Percentiles rank a stretch among this genome's conserved stretches.
Evolutionary conservation across 1,140 invertebrate species (phyloP).

Genomic region (Drosophila rhopaloa): DNA sequence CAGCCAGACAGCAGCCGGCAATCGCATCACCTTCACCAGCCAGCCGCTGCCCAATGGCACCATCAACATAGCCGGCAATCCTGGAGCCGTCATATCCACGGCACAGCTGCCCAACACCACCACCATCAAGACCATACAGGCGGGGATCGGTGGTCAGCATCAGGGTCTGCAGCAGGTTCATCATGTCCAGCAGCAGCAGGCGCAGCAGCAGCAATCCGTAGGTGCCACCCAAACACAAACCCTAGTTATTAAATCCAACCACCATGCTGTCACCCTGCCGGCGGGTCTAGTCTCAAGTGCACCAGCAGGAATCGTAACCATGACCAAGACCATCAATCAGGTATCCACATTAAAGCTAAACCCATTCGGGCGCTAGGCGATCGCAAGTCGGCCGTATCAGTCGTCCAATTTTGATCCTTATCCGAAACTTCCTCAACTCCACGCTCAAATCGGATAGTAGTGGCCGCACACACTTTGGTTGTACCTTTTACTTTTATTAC

Average conservation of each 20-base stretch:
- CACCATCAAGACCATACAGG: conserved; percentile 85
- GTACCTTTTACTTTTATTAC: conserved; percentile 1
- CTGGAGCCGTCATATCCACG: conserved; percentile 73
- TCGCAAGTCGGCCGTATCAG: conserved; percentile 23
- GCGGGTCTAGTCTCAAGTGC: conserved; percentile 84
- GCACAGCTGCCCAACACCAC: conserved; percentile 83
- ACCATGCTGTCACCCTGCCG: conserved; percentile 84
- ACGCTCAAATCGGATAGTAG: conserved; percentile 27
- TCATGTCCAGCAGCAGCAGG: conserved; percentile 59
- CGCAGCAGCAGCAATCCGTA: conserved; percentile 79
- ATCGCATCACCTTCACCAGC: conserved; percentile 85
- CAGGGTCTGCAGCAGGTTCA: conserved; percentile 67
- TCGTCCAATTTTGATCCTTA: conserved; percentile 21
- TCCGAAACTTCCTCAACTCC: conserved; percentile 8
- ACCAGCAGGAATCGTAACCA: conserved; percentile 84
- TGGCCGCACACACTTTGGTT: conserved; percentile 26
- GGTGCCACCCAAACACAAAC: conserved; percentile 84
- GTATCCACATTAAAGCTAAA: conserved; percentile 71
- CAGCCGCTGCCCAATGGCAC: conserved; percentile 87
- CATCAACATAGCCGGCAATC: conserved; percentile 77
- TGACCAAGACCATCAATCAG: conserved; percentile 85
- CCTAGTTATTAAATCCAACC: conserved; percentile 85
- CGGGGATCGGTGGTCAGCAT: conserved; percentile 60
- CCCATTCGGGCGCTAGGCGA: conserved; percentile 43
- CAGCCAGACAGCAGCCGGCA: conserved; percentile 73